Evolutionary conservation across 2,113 vertebrate species (phyloP).

Genomic region (Cathartes aura): DNA sequence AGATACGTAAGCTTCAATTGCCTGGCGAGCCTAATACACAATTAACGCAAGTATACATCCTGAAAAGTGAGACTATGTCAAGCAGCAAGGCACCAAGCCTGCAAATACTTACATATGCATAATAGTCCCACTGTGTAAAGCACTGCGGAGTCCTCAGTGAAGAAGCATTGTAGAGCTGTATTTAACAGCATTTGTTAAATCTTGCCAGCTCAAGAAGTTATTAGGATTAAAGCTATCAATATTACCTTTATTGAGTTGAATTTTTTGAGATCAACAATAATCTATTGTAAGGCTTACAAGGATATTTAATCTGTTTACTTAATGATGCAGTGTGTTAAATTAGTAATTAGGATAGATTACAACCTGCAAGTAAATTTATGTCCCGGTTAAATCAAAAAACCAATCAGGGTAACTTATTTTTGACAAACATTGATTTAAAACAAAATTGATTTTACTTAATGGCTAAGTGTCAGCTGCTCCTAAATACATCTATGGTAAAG

Average conservation of each 20-base stretch:
- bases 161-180: not conserved
- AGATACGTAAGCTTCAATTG: not conserved
- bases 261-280: conserved; percentile 17
- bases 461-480: not conserved
- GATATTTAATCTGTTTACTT: conserved; percentile 39
- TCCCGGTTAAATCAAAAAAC: not conserved
- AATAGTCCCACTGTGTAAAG: not conserved
- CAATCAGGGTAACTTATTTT: not conserved
- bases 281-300: conserved; percentile 26
- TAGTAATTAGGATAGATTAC: conserved; percentile 21
- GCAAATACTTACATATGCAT: not conserved
- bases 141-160: not conserved
- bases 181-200: not conserved
- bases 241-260: not conserved
- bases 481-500: not conserved
- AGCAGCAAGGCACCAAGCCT: conserved; percentile 17
- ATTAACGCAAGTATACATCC: not conserved
- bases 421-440: not conserved
- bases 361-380: conserved; percentile 23
- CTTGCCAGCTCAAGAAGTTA: conserved; percentile 4
- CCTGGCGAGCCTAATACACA: not conserved
- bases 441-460: conserved; percentile 23
- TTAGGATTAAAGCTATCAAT: conserved; percentile 29
- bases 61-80: not conserved
- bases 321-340: conserved; percentile 41